phyloP scores from a whole-genome alignment of 1,140 invertebrate genomes.

The Eubasilissa regina region DNA sequence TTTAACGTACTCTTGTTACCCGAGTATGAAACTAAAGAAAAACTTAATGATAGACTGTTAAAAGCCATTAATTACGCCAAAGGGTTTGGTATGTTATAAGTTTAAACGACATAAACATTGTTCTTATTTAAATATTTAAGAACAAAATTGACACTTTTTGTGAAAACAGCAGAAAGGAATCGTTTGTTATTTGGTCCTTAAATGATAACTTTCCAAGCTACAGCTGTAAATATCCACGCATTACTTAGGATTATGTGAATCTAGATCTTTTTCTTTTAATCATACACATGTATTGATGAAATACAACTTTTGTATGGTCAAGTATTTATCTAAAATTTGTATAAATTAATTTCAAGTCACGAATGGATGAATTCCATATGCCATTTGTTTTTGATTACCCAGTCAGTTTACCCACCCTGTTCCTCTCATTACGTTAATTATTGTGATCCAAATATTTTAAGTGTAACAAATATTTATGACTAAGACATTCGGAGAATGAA shows the following conservation, averaged over 20 bases:
- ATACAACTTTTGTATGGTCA: neutral
- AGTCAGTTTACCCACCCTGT: constrained; percentile 28
- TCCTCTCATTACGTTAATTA: neutral
- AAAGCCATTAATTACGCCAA: constrained; percentile 93
- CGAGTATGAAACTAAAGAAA: constrained; percentile 88
- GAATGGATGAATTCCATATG: constrained; percentile 10
- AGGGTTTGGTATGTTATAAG: constrained; percentile 89
- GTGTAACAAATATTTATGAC: constrained; percentile 16
- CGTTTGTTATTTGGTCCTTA: neutral
- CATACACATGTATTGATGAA: neutral
- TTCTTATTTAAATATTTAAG: neutral
- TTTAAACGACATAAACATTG: neutral
- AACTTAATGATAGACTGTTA: constrained; percentile 87
- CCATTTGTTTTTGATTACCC: constrained; percentile 24
- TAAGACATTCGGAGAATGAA: neutral
- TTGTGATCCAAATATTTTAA: constrained; percentile 37
- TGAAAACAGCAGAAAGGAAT: constrained; percentile 8
- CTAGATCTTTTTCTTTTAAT: neutral
- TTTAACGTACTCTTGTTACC: constrained; percentile 96
- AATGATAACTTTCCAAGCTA: neutral
- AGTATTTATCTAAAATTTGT: neutral
- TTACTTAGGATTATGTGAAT: constrained; percentile 18
- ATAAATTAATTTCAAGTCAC: constrained; percentile 16
- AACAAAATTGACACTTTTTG: constrained; percentile 18
- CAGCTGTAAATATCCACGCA: neutral